A percentile compares a stretch with the other conserved stretches of the same genome.
phyloP scores from a whole-genome alignment of 2,113 vertebrate species.

The Dinomys branickii region DNA sequence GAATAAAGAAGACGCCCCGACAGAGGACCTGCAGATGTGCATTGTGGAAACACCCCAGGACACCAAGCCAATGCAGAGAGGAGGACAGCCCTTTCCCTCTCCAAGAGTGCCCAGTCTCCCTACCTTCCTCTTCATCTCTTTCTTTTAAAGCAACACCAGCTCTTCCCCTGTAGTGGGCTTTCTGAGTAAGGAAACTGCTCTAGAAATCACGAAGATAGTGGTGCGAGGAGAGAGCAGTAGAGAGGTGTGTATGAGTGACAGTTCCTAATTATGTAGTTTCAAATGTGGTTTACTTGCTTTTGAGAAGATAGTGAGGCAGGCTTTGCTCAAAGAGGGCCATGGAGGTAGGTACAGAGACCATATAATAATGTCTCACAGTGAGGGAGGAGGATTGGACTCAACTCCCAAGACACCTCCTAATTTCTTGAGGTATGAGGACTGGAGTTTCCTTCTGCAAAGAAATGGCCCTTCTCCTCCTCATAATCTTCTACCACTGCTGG shows the following conservation, averaged over 20 bases:
- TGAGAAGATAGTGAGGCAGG: neutral
- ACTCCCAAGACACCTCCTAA: neutral
- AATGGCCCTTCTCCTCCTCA: neutral
- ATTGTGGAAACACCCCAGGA: neutral
- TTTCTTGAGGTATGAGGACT: neutral
- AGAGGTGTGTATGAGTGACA: neutral
- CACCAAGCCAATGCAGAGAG: neutral
- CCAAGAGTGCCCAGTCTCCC: neutral
- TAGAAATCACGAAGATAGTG: neutral
- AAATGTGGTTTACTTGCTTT: neutral
- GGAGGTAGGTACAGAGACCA: neutral
- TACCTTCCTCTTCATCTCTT: neutral
- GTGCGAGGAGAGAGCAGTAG: neutral
- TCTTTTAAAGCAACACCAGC: neutral
- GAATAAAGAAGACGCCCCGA: neutral
- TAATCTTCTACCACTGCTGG: neutral
- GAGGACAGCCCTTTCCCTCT: neutral
- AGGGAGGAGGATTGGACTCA: neutral
- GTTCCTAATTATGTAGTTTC: neutral
- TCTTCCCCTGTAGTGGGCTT: neutral
- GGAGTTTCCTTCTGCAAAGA: neutral
- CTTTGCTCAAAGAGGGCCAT: neutral
- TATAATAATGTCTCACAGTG: neutral
- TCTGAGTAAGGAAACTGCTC: neutral
- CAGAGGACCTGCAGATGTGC: accelerated